Base-by-base conservation (phyloP, 64 coral and sea anemone genomes). In the Pocillopora damicornis region DNA sequence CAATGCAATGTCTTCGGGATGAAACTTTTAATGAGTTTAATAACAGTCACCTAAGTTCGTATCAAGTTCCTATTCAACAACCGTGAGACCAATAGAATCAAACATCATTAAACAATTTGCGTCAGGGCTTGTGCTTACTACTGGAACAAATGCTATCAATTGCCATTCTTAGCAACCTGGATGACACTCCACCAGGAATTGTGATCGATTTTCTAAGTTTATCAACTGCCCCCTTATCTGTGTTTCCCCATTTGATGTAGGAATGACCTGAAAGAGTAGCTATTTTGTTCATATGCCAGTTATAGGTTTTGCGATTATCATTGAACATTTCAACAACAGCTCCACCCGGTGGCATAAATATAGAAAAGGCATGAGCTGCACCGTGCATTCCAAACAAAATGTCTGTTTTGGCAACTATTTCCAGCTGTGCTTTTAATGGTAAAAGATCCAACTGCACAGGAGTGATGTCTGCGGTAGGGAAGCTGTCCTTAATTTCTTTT, bases 361-460 rank as follows among this genome's bases (percentile, higher is more conserved):
- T 83, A 1, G 80, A 37, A n/a, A 65, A 83, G 0, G 80, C 80
- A 35, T 83, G 80, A 8, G 80, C 80, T 9, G 80, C 62, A 45
- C 80, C 80, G 18, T 82, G 80, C 80, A 82, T 82, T 15, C 80
- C 80, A 17, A 82, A 82, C 35, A 82, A 82, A 67, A 82, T 82
- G 61, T 82, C 80, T 66, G 80, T 62, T 37, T 61, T 66, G 15
- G 80, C 30, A 67, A 82, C 61, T 17, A 82, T 30, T 66, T 82
- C 80, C 15, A 82, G 66, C 61, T 82, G 80, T 1, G 15, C 17
- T 38, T 82, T 67, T 11, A 82, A 82, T 17, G 61, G 61, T 62
- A 82, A 20, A 8, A 36, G 17, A 62, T 82, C 80, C 26, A 82
- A 16, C 17, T 82, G 80, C 16, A 36, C 35, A 20, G 80, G 34